These are phyloP conservation scores for Stomorhina lunata DNA, from an alignment of 2,888 invertebrate genomes.

Conservation along the genomic window DNA sequence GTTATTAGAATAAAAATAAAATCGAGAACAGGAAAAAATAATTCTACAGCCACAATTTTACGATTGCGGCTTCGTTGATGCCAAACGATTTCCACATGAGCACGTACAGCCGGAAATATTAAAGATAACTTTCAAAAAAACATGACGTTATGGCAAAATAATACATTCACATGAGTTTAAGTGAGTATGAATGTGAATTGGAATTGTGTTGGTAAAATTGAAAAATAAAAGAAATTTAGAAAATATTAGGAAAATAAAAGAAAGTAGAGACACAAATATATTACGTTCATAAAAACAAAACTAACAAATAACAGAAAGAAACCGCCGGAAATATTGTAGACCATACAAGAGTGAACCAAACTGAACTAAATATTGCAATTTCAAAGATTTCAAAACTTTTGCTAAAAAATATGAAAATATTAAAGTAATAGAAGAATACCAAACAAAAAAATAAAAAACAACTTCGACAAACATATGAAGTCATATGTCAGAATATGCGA, in stretches of 20 bases:
- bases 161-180: not conserved
- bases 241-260: slow-evolving; percentile 44
- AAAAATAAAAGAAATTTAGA: slow-evolving; percentile 42
- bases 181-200: not conserved
- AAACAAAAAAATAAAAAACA: not conserved
- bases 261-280: not conserved
- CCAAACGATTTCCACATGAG: slow-evolving; percentile 66
- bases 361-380: slow-evolving; percentile 52
- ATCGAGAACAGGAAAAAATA: slow-evolving; percentile 29
- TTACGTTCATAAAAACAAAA: slow-evolving; percentile 21
- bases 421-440: not conserved
- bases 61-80: slow-evolving; percentile 62
- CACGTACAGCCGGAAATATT: slow-evolving; percentile 67
- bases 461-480: not conserved
- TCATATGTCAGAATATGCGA: slow-evolving; percentile 7
- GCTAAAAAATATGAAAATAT: slow-evolving; percentile 19
- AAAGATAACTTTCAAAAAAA: slow-evolving; percentile 66
- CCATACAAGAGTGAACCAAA: slow-evolving; percentile 48
- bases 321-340: slow-evolving; percentile 66
- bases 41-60: slow-evolving; percentile 62
- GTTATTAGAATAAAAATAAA: slow-evolving; percentile 32
- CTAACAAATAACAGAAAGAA: slow-evolving; percentile 57
- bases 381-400: slow-evolving; percentile 47
- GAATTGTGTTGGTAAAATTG: not conserved
- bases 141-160: slow-evolving; percentile 62